Evolutionary conservation across 2,888 invertebrate species (phyloP), one percentile per base, ranked within the genome.

Genomic region (Seira musarum): DNA sequence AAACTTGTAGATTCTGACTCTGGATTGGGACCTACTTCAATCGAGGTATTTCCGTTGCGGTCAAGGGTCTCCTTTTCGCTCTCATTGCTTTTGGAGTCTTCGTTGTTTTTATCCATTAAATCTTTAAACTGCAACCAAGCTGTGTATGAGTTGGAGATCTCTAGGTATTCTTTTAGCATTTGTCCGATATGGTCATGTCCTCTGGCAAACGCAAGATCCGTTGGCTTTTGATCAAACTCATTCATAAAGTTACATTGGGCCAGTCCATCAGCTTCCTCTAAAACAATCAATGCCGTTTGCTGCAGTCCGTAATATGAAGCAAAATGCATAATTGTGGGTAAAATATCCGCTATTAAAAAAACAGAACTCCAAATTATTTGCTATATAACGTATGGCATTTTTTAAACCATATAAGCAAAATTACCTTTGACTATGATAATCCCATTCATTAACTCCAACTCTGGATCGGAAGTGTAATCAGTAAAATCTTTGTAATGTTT

Each of bases 391-490:
- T n/a, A n/a, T n/a, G n/a, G n/a, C n/a, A n/a, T n/a, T n/a, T n/a
- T n/a, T n/a, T n/a, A n/a, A n/a, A n/a, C n/a, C n/a, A n/a, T n/a
- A 66, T 35, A n/a, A 8, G n/a, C 17, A 35, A 10, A 66, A 8
- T 13, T 67, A 76, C 79, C 64, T 85, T 81, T 83, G 15, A 80
- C 84, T 66, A 87, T 82, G 57, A 87, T 83, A 71, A 82, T 79
- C 73, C 85, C 86, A 81, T 85, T 85, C 83, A 87, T 81, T 8
- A 85, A 73, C 25, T 85, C 86, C 53, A 87, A 65, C 1, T 80
- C 80, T 13, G 85, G 81, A 68, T 87, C 85, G 24, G 80, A 61
- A 19, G 80, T 67, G 66, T 77, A 84, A 65, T 85, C 84, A 1
- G 85, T 84, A 30, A 83, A 82, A 8, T 75, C 80, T n/a, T 72